Evolutionary conservation across 2,888 invertebrate genomes (phyloP), one percentile per base, ranked within the genome.

Genomic region (Apodemia zela): DNA sequence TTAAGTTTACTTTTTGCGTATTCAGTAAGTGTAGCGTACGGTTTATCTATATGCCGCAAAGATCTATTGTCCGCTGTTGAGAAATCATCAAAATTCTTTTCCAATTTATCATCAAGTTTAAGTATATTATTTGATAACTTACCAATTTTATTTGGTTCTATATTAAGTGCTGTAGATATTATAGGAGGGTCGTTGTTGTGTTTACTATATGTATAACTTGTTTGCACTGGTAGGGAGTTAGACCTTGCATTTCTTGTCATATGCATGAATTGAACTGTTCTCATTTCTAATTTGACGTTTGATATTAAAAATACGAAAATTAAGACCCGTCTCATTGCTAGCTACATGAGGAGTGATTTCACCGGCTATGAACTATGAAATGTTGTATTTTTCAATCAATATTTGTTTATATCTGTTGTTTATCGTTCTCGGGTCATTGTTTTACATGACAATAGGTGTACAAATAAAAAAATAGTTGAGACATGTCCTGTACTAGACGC

Each of bases 381-480:
- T 87, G 86, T 89, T 87, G 77, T 82, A 82, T 72, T 76, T 68
- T 72, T 70, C 75, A 75, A 73, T 67, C 74, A 72, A 77, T 78
- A 75, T 70, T 71, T 78, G 81, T 79, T 82, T 88, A 81, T 89
- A 87, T 84, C 75, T 79, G 75, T 76, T 82, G 82, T 82, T 83
- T 82, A 77, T 78, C 72, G 75, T 78, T 75, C 76, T 75, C 73
- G 71, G 66, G 69, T 75, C 77, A 85, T 84, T 87, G 86, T 84
- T 79, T 75, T 70, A 64, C 57, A 60, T 71, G 68, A 87, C 87
- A 87, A 87, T 87, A 72, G 81, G 65, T 58, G 51, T 59, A 67
- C 69, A 61, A 74, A 67, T 77, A 75, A 77, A 76, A 42, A 74
- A 71, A 68, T 68, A 65, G 66, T 88, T 86, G 77, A 73, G 81